Conservation (phyloP, 2,113 vertebrate species). For the Hydrochoerus hydrochaeris region DNA sequence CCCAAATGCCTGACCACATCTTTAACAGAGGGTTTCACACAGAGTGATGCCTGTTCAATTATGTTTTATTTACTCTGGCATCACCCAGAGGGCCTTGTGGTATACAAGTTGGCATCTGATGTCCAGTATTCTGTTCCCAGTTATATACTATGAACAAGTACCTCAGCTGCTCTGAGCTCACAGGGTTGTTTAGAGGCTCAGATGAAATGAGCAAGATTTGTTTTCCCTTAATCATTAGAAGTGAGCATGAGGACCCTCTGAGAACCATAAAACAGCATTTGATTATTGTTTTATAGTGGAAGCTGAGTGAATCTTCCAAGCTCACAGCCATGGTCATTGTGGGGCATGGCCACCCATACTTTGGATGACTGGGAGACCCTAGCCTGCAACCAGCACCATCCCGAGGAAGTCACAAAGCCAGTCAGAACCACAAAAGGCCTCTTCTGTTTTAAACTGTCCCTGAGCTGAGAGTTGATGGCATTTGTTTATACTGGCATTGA, state of each 20-base stretch:
- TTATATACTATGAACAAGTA: neutral
- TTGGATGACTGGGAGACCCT: constrained; percentile 47
- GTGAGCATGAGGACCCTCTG: neutral
- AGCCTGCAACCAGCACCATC: constrained; percentile 21
- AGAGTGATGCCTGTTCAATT: neutral
- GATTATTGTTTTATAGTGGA: constrained; percentile 48
- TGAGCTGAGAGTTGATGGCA: constrained; percentile 59
- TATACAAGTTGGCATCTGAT: neutral
- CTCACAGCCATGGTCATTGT: neutral
- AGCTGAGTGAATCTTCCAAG: constrained; percentile 26
- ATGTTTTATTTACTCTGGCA: neutral
- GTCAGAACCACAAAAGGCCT: constrained; percentile 48
- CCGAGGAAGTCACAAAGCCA: constrained; percentile 66
- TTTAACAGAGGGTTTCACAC: constrained; percentile 24
- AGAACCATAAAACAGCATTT: constrained; percentile 13
- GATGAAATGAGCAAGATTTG: neutral
- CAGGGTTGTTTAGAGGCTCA: neutral
- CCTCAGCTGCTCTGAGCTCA: neutral
- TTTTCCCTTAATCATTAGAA: too few species aligned
- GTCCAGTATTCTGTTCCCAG: neutral
- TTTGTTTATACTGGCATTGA: constrained; percentile 73
- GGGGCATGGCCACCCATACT: constrained; percentile 67
- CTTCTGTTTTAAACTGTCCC: constrained; percentile 71
- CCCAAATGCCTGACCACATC: neutral
- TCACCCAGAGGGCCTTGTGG: neutral